These are phyloP conservation scores for Mythimna vitellina DNA, from an alignment of 2,888 invertebrate species.

Conservation along the genomic window DNA sequence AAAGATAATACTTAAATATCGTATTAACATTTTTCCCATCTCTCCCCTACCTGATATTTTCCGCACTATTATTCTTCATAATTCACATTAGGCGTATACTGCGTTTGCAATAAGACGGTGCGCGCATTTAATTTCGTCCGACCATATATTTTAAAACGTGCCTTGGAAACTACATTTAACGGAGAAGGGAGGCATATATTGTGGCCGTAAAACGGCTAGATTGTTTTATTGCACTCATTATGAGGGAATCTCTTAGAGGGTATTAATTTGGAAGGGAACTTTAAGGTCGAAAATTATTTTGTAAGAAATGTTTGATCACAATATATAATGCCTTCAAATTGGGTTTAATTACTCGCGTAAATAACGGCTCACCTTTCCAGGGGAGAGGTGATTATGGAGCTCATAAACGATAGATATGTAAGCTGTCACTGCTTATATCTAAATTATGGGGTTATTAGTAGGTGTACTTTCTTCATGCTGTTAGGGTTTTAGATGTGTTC, in stretches of 20 bases:
- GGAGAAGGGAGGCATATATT: slow-evolving; percentile 78
- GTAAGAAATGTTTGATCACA: slow-evolving; percentile 55
- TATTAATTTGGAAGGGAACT: slow-evolving; percentile 74
- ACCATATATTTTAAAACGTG: slow-evolving; percentile 79
- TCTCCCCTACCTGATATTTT: slow-evolving; percentile 40
- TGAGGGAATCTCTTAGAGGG: slow-evolving; percentile 73
- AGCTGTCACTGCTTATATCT: slow-evolving; percentile 48
- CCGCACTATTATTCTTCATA: slow-evolving; percentile 63
- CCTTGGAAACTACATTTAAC: slow-evolving; percentile 77
- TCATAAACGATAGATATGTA: slow-evolving; percentile 55
- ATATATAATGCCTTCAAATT: slow-evolving; percentile 56
- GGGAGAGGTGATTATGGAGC: slow-evolving; percentile 54
- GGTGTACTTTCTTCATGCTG: neutral
- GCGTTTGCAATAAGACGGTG: slow-evolving; percentile 63
- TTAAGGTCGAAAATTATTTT: slow-evolving; percentile 56
- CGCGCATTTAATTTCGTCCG: slow-evolving; percentile 76
- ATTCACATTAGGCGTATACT: slow-evolving; percentile 64
- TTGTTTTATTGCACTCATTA: slow-evolving; percentile 89
- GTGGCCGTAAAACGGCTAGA: slow-evolving; percentile 78
- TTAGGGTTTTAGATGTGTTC: neutral
- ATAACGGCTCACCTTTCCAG: slow-evolving; percentile 57
- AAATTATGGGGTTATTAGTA: slow-evolving; percentile 38
- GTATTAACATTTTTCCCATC: slow-evolving; percentile 7
- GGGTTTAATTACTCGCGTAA: slow-evolving; percentile 60
- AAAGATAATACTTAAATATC: neutral